Base-by-base conservation (phyloP, 2,797 vertebrate species). In the Sciurus vulgaris region DNA sequence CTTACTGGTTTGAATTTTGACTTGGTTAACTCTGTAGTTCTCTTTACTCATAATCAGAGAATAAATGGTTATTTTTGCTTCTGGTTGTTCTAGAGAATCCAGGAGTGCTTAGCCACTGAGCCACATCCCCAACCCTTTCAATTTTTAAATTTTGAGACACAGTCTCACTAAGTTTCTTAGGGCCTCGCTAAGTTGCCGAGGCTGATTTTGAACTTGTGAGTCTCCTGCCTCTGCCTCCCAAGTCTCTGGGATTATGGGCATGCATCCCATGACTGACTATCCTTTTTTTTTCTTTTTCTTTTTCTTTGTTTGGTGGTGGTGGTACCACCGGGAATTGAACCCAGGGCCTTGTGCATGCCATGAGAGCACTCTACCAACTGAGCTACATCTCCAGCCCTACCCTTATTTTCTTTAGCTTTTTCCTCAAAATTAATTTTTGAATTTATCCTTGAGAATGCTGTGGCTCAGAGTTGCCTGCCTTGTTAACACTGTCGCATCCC, bases 21-120 rank as follows among this genome's bases (percentile, higher is more conserved):
- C 49, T 85, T 56, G 81, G 47, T 44, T 87, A 94, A 81, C 17
- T 9, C 76, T 67, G 0, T 85, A 94, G 73, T 82, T 94, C 44
- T 84, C 82, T 94, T 87, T 51, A 30, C 65, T 93, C 61, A 63
- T 89, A 93, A 82, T 91, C 38, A 76, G 61, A 41, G 35, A 86
- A 41, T 89, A 41, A 89, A 9, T 83, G 63, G 20, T 83, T 72
- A 72, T 69, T 91, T 96, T 94, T 96, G 61, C 82, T 91, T 84
- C n/a, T 96, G 24, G 30, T 91, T 73, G 65, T 95, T 94, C 83
- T 92, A 41, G 86, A 95, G 70, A 77, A 91, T 96, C 38, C 56
- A 90, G 20, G 54, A 56, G 22, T 22, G 20, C 54, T 22, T 56
- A 56, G 22, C 33, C 33, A 67, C 33, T 67, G 59, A 61, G 59